phyloP scores from a whole-genome alignment of 1,140 invertebrate genomes.

The Trinorchestia longiramus region DNA sequence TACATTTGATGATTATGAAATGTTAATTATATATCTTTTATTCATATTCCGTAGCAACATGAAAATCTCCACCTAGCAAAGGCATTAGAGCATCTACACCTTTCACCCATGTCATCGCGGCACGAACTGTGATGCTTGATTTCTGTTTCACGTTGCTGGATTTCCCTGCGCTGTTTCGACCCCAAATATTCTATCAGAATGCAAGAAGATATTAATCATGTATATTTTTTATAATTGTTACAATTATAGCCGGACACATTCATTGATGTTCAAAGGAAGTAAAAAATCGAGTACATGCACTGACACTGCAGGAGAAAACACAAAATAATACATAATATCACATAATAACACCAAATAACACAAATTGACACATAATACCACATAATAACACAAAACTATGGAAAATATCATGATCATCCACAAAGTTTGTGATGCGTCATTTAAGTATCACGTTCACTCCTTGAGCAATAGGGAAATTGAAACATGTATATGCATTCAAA shows the following conservation, averaged over 20 bases:
- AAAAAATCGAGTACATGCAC: background rate
- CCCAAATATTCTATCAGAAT: background rate
- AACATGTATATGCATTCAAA: too few relatives aligned
- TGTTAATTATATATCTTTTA: background rate
- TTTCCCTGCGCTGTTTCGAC: background rate
- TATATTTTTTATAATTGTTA: background rate
- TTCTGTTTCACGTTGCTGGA: background rate
- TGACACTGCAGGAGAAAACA: background rate
- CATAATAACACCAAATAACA: too few relatives aligned
- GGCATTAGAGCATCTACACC: background rate
- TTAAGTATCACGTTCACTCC: background rate
- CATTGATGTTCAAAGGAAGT: background rate
- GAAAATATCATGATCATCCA: background rate
- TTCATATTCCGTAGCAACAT: background rate
- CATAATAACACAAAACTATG: too few relatives aligned
- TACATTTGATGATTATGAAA: background rate
- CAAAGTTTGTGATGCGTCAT: background rate
- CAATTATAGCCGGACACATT: background rate
- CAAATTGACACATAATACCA: too few relatives aligned
- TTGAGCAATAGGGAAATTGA: background rate
- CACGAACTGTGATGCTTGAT: background rate
- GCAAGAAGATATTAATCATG: background rate
- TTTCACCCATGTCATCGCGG: background rate
- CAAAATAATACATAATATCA: too few relatives aligned
- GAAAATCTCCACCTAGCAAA: background rate